Evolutionary conservation across 2,113 vertebrate species (phyloP), one percentile per base, ranked within the genome.

Genomic region (Myiopsitta monachus): DNA sequence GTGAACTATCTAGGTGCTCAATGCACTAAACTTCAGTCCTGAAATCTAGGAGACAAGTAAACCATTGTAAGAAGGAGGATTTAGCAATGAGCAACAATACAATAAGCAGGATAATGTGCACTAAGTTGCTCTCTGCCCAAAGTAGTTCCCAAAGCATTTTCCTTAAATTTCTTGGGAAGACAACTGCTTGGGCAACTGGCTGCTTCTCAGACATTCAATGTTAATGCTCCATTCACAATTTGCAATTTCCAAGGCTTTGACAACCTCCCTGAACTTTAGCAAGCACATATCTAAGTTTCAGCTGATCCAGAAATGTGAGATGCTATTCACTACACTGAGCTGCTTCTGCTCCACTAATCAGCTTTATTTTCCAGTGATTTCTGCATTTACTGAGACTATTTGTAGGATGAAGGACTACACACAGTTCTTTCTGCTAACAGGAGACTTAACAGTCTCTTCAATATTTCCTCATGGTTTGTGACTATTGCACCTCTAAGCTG

Each of bases 331-430:
- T 78, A 6, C 46, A 47, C 46, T 59, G 76, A 64, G 46, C 21
- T 87, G 28, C 39, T 86, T 28, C 88, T 93, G 43, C 51, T 88
- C 31, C 47, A 63, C 61, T 74, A 90, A 81, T 93, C 46, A 36
- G 64, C 62, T 74, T 63, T 75, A 77, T 86, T 92, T 94, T 88
- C 61, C 64, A 61, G 46, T 36, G 28, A 87, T 81, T 92, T 92
- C 36, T 94, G 18, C 4, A 52, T 87, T 94, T 84, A 63, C 73
- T 75, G 30, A 43, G 41, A 59, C 23, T 74, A 18, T 9, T 33
- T 61, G 27, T 75, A 84, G 28, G 43, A 84, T 61, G 83, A 92
- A 88, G 73, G 91, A 92, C 94, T 94, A 96, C 92, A 92, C 94
- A 91, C 88, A 72, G 64, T 39, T 70, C 61, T 88, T 94, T 91